phyloP scores from a whole-genome alignment of 2,888 invertebrate genomes.

The Polylopha cassiicola region DNA sequence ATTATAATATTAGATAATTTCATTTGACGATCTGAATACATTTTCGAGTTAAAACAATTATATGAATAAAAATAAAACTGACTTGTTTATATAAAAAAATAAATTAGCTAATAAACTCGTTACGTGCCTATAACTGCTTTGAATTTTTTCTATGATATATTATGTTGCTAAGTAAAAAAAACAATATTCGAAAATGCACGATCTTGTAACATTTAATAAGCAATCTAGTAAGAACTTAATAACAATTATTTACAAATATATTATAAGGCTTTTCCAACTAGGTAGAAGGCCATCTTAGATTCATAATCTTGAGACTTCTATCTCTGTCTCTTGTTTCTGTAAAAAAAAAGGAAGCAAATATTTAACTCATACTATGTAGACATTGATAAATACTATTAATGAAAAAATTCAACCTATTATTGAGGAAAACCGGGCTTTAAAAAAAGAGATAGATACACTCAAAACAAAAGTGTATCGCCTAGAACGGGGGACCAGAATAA shows the following conservation, averaged over 20 bases:
- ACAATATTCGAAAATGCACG: conserved; percentile 17
- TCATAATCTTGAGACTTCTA: conserved; percentile 1
- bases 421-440: neutral
- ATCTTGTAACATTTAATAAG: conserved; percentile 11
- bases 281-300: conserved; percentile 6
- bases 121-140: no score
- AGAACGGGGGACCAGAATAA: no score
- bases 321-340: neutral
- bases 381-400: no score
- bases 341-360: conserved; percentile 4
- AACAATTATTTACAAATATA: conserved; percentile 46
- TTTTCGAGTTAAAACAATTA: conserved; percentile 33
- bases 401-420: no score
- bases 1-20: no score
- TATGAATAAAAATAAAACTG: conserved; percentile 30
- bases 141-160: neutral
- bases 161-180: conserved; percentile 1
- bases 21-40: no score
- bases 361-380: no score
- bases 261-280: conserved; percentile 22
- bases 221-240: conserved; percentile 25
- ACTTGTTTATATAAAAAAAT: conserved; percentile 6
- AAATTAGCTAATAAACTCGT: no score
- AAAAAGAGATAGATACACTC: neutral
- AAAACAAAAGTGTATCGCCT: no score